Base-by-base conservation (phyloP, 2,113 vertebrate genomes). In the Mesembrinibis cayennensis region DNA sequence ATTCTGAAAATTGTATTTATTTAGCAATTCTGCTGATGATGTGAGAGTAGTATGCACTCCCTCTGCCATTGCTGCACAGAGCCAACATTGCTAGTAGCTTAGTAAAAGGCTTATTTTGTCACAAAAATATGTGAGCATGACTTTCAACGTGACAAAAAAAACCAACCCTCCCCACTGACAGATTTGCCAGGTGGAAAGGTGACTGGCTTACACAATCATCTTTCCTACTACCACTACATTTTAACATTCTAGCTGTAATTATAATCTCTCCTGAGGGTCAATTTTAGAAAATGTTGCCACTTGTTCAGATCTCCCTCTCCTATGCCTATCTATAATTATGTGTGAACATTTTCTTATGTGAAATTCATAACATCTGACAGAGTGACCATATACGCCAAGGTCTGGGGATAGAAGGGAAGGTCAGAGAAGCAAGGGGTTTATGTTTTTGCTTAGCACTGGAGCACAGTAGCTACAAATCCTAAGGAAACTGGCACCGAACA, bases 91-190 rank as follows among this genome's bases (percentile, higher is more conserved):
- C 49, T 65, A 45, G 40, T 11, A 66, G 53, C n/a, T 88, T 86
- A 86, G 30, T 47, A 69, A 94, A 95, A 90, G 53, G 53, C 53
- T 81, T 83, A 66, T 92, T 95, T 78, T 50, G 87, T 89, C 80
- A 91, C 30, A 77, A 70, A 95, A 96, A 80, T 65, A 85, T 17
- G 44, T 20, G 16, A 90, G 49, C 49, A 19, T 49, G 62, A 77
- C 45, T 86, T 70, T 73, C 44, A 87, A 8, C 32, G 62, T 67
- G 50, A 86, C 49, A 72, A 83, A 87, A 72, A 52, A 19, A 5
- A 5, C 8, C 62, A 80, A 44, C 5, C 20, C 61, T 74, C 17
- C 69, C 12, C n/a, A 52, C 15, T 2, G 6, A 55, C 18, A 82
- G 50, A 73, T 52, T 50, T 44, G 47, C 67, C 79, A 90, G 40